phyloP scores from a whole-genome alignment of 2,113 vertebrate genomes.

The Oxyruncus cristatus region DNA sequence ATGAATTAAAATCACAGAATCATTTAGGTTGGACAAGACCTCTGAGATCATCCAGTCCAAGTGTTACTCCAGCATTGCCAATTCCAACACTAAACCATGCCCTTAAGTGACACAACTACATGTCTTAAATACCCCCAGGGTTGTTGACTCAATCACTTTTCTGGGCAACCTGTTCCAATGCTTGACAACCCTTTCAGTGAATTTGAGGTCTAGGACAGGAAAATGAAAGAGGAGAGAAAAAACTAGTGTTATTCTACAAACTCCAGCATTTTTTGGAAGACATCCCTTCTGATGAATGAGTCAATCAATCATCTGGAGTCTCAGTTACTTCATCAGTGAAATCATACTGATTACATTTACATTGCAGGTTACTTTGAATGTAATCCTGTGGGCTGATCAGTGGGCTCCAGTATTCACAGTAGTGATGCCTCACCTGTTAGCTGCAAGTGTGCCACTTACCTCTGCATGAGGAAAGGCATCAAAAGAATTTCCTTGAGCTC shows the following conservation, averaged over 20 bases:
- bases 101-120: not conserved
- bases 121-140: not conserved
- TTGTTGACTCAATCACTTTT: not conserved
- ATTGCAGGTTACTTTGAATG: not conserved
- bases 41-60: not conserved
- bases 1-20: not conserved
- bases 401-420: not conserved
- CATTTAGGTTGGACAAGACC: rapidly evolving
- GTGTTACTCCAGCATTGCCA: not conserved
- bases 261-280: not conserved
- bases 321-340: not conserved
- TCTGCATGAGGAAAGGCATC: not conserved
- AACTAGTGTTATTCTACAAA: not conserved
- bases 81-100: too few relatives aligned
- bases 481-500: not conserved
- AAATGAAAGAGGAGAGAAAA: not conserved
- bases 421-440: not conserved
- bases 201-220: not conserved
- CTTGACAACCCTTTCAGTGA: not conserved
- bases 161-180: not conserved
- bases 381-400: not conserved
- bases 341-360: not conserved
- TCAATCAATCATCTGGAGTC: not conserved
- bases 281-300: not conserved
- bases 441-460: not conserved